These are phyloP conservation scores for Bombus huntii DNA, from an alignment of 1,140 invertebrate genomes.

Conservation along the genomic window DNA sequence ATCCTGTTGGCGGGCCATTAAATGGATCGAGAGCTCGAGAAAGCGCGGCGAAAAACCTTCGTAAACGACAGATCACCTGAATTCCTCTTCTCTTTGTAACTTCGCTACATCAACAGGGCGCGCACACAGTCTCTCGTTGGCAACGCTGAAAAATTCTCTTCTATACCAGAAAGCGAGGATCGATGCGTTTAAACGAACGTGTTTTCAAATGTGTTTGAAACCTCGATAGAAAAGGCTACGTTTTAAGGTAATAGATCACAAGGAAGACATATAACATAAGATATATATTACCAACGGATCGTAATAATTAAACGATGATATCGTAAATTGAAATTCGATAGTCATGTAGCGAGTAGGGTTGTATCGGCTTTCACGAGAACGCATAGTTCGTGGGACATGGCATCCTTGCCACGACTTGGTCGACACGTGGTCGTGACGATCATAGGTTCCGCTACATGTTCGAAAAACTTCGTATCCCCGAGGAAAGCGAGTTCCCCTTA, in stretches of 20 bases:
- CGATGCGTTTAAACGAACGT: neutral
- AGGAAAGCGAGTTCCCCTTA: too few relatives aligned
- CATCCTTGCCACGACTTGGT: conserved; percentile 16
- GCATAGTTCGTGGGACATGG: conserved; percentile 26
- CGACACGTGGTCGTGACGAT: neutral
- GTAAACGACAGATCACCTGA: conserved; percentile 1
- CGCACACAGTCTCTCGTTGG: neutral
- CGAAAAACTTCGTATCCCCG: neutral
- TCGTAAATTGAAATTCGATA: conserved; percentile 77
- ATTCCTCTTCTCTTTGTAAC: neutral
- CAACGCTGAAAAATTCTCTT: conserved; percentile 1
- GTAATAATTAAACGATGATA: conserved; percentile 75
- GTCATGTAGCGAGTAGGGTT: conserved; percentile 65
- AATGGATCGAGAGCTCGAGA: neutral
- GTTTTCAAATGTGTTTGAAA: neutral
- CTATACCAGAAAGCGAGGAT: neutral
- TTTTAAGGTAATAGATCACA: neutral
- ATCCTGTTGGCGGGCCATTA: neutral
- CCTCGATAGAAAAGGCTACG: neutral
- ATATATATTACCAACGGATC: conserved; percentile 52
- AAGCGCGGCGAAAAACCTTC: neutral
- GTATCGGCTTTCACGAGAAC: conserved; percentile 74
- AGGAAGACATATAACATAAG: neutral
- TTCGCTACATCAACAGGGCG: neutral
- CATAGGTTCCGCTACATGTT: neutral